Percentiles rank a stretch among this genome's conserved stretches.
Conservation (phyloP, 2,888 invertebrate species). For the Nezara viridula region DNA sequence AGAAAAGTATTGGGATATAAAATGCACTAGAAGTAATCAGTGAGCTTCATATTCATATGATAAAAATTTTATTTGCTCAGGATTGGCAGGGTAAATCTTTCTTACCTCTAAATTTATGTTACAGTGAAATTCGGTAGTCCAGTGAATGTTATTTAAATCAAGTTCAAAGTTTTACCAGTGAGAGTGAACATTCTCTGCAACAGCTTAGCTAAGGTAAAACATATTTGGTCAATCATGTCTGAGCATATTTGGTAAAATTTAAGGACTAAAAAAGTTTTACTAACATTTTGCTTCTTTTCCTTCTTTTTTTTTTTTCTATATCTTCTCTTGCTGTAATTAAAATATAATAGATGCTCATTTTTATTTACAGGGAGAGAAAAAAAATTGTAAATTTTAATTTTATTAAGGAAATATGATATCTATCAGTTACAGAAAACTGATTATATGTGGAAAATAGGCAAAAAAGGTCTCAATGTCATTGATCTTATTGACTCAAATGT, state of each 20-base stretch:
- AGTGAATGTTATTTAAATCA: background rate
- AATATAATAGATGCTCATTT: constrained; percentile 1
- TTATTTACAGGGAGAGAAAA: constrained; percentile 16
- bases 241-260: background rate
- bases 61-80: background rate
- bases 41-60: background rate
- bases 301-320: background rate
- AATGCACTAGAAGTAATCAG: background rate
- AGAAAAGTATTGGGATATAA: constrained; percentile 45
- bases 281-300: background rate
- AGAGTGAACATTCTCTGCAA: background rate
- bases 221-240: constrained; percentile 3
- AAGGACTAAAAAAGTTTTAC: background rate
- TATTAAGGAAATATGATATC: background rate
- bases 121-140: constrained; percentile 12
- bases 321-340: background rate
- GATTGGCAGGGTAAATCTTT: background rate
- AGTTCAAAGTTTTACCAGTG: constrained; percentile 1
- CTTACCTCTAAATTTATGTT: constrained; percentile 26
- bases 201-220: background rate
- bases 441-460: background rate
- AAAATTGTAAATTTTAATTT: background rate
- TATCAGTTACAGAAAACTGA: background rate
- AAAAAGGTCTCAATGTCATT: background rate
- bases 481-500: background rate